Evolutionary conservation across 2,888 invertebrate species (phyloP), one percentile per base, ranked within the genome.

Genomic region (Smittia sp.): DNA sequence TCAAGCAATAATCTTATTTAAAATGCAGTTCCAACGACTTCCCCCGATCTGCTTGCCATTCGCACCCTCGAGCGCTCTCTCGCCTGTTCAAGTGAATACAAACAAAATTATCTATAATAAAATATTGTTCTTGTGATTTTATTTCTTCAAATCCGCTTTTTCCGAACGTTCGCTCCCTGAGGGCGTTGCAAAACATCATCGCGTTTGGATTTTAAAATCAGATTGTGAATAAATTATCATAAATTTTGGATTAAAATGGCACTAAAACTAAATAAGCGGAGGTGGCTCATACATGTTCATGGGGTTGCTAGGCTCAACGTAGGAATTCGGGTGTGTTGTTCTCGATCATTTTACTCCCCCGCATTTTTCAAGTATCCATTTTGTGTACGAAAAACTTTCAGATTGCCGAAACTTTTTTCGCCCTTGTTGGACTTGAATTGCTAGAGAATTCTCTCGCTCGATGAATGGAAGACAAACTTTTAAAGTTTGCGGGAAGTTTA

Each of bases 1-100:
- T 73, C 73, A 73, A 73, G 65, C 73, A 73, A 63, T 73, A 73
- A 73, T 73, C 73, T 73, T 46, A 73, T 65, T 73, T 73, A 73
- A 73, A 73, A 73, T 73, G 73, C 73, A 73, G 22, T 41, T 13
- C 25, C 58, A n/a, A n/a, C n/a, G n/a, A n/a, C n/a, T n/a, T n/a
- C n/a, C n/a, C n/a, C n/a, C n/a, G n/a, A n/a, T n/a, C 24, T 27
- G 25, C 24, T 24, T 32, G 27, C 25, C 18, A 24, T 7, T 38
- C 38, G 32, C 15, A 6, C 72, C 58, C 39, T 72, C 11, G 22
- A 41, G 1, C 25, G 38, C 9, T n/a, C 20, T 62, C 13, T 69
- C 25, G 54, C 22, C n/a, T n/a, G 25, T 62, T 62, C 38, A 72
- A 69, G 41, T 67, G 46, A 25, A 41, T 69, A 38, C 54, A 72